phyloP scores from a whole-genome alignment of 2,888 invertebrate genomes.

The Tanaodytes sp. region DNA sequence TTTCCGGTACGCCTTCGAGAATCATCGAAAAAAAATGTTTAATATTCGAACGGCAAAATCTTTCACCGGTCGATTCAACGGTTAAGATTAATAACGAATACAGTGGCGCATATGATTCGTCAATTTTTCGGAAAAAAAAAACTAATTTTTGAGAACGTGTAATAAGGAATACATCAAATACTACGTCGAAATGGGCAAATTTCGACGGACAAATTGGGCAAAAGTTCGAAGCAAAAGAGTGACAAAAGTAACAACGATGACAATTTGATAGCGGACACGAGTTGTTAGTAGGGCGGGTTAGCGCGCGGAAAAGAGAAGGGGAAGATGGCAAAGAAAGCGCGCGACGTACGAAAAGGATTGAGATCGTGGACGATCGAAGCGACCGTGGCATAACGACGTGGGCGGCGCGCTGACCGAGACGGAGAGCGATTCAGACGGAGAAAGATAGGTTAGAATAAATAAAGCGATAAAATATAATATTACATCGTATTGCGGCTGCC shows the following conservation, averaged over 20 bases:
- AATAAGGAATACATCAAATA: too few relatives aligned
- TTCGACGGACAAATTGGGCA: too few relatives aligned
- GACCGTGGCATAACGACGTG: constrained; percentile 60
- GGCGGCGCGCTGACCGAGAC: constrained; percentile 62
- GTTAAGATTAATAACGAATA: too few relatives aligned
- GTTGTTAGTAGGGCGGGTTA: neutral
- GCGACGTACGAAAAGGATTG: constrained; percentile 51
- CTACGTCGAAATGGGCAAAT: neutral
- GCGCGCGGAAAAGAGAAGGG: neutral
- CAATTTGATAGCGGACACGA: neutral
- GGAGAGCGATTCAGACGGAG: constrained; percentile 40
- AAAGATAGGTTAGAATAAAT: constrained; percentile 71
- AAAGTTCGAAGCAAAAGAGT: too few relatives aligned
- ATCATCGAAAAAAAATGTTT: too few relatives aligned
- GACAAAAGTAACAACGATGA: too few relatives aligned
- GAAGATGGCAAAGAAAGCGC: constrained; percentile 23
- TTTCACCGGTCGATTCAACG: too few relatives aligned
- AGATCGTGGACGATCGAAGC: constrained; percentile 54
- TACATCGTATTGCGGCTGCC: constrained; percentile 71
- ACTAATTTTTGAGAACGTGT: too few relatives aligned
- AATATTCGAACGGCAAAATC: too few relatives aligned
- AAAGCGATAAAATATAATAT: constrained; percentile 73
- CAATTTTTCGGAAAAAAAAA: too few relatives aligned
- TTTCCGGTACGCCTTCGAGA: too few relatives aligned
- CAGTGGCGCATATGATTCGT: too few relatives aligned